Base-by-base conservation (phyloP, 2,888 invertebrate species). In the Cynaeus angustus region DNA sequence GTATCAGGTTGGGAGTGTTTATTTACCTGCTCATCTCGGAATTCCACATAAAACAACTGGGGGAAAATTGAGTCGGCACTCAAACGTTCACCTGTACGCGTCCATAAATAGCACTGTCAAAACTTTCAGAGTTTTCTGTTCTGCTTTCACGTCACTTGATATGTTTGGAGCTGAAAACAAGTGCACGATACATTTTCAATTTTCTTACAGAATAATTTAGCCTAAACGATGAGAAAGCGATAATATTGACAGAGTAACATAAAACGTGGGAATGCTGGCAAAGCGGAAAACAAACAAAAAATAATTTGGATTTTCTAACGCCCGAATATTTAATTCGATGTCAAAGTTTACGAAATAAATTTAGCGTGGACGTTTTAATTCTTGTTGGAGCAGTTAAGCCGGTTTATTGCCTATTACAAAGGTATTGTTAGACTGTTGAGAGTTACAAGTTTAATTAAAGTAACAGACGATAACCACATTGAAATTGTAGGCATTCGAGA, bases 391-490 rank as follows among this genome's bases (percentile, higher is more conserved):
- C 46, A 59, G 46, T 59, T 59, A 59, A 59, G 59, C 8, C 12
- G 7, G 59, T 59, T 59, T 59, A 59, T 59, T 14, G 59, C 28
- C 45, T 28, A 59, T 46, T n/a, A 45, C 59, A 59, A 41, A 59
- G 59, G 59, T 59, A 46, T 59, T 59, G 59, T 59, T 59, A 45
- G 30, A 43, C 45, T 59, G 59, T 43, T 28, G 43, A 56, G 56
- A 56, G 43, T 56, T 56, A 56, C 59, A 59, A 45, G 59, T 59
- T 59, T 59, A 59, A 59, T 56, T 56, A 56, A 56, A 56, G 56
- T 13, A 56, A 14, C 41, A 56, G 56, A 43, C 56, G 43, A 43
- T 43, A 56, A 56, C 41, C 43, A 56, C 43, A 56, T 56, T 56
- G 30, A 53, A 53, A 53, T 43, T 45, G 43, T 46, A 41, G 41